Base-by-base conservation (phyloP, 2,113 vertebrate species). In the Cryptomyrus ogoouensis region DNA sequence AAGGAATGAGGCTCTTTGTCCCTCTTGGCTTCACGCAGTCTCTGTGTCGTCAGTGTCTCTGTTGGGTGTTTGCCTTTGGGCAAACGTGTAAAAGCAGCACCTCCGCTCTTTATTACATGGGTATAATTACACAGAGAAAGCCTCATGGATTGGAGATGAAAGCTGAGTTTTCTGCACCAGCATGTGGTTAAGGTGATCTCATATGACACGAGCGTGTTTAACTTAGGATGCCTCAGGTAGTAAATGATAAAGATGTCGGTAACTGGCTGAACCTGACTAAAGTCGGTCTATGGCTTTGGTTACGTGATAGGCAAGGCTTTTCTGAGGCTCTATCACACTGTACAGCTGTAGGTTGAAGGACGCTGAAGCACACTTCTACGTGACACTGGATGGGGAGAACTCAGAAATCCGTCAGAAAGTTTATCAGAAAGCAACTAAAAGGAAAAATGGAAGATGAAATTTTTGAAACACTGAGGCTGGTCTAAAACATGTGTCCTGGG, bases 71-170 rank as follows among this genome's bases (percentile, higher is more conserved):
- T 56, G 89, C 89, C 88, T 31, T 52, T 46, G 39, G 89, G 74
- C 49, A 89, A 83, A 89, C n/a, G 52, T 89, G 89, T 21, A 44
- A 24, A 84, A 46, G 50, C 53, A 13, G 39, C 39, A 53, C 89
- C 52, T 85, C 39, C 12, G 4, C 35, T 85, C 42, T 85, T 39
- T 62, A 39, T 27, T 84, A 84, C 52, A 85, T n/a, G 10, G 5
- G 6, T 62, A 44, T 89, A 89, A 89, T 84, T 89, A 89, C 52
- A 89, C 47, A 39, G 70, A 5, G 13, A 27, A 80, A 56, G 39
- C 88, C 27, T 50, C 2, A 24, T 56, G 49, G 47, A 89, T 58
- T 56, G 50, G 13, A 84, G 46, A 31, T 27, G 50, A 80, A 46
- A 42, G 52, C 24, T 58, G 10, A 21, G 58, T 58, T 62, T 24